A percentile compares a stretch with the other conserved stretches of the same genome.
Evolutionary conservation across 2,888 invertebrate genomes (phyloP).

Genomic region (Metopia argyrocephala): DNA sequence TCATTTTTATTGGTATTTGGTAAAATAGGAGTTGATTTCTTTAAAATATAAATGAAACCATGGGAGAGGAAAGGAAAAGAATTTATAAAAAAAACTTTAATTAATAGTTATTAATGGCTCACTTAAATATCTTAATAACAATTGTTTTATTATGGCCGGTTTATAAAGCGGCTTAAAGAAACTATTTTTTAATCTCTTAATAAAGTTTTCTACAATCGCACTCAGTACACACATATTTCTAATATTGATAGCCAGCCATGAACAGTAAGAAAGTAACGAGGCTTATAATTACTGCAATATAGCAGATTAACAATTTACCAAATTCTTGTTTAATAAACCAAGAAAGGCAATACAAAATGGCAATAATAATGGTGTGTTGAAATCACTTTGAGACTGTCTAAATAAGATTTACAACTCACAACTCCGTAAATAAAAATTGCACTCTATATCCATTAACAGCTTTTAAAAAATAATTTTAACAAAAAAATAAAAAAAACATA

Average conservation of each 20-base stretch:
- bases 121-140: slow-evolving; percentile 49
- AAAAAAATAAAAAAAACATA: too few relatives aligned
- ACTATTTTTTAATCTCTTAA: too few relatives aligned
- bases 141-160: slow-evolving; percentile 18
- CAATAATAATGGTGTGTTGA: too few relatives aligned
- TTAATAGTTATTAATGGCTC: slow-evolving; percentile 47
- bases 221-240: background rate
- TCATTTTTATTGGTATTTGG: slow-evolving; percentile 45
- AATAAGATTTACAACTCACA: too few relatives aligned
- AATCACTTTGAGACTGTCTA: background rate
- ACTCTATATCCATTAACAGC: too few relatives aligned
- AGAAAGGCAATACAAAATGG: background rate
- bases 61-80: background rate
- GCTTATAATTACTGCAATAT: background rate
- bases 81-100: slow-evolving; percentile 24
- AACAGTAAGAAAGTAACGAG: background rate
- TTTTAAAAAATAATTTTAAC: too few relatives aligned
- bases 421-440: background rate
- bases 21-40: slow-evolving; percentile 36
- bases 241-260: background rate
- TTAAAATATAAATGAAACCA: background rate
- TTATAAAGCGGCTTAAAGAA: background rate
- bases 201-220: background rate
- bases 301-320: background rate
- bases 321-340: background rate